Percentiles rank a stretch among this genome's conserved stretches.
Conservation (phyloP, 2,797 vertebrate genomes). For the Chaenodraco wilsoni region DNA sequence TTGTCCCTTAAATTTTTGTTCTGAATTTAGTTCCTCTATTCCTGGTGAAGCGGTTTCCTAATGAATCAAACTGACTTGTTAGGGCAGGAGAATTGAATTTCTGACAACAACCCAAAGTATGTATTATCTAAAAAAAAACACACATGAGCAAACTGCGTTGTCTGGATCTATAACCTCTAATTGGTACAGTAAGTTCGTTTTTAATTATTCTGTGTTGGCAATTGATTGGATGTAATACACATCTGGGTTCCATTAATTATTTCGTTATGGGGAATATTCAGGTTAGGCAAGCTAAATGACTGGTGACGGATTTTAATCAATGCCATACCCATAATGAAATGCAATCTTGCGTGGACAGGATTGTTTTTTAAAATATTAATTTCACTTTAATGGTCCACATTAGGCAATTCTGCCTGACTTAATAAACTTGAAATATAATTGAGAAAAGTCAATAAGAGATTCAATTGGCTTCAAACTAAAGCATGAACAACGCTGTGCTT, state of each 20-base stretch:
- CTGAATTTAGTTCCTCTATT: neutral
- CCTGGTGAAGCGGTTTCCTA: neutral
- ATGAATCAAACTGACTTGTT: constrained; percentile 1
- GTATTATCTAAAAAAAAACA: constrained; percentile 8
- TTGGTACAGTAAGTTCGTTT: constrained; percentile 53
- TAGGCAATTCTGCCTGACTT: constrained; percentile 80
- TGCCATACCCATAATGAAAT: constrained; percentile 77
- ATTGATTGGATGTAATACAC: constrained; percentile 67
- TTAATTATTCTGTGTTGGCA: constrained; percentile 55
- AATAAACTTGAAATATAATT: constrained; percentile 84
- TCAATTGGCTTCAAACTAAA: constrained; percentile 82
- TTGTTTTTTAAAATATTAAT: constrained; percentile 84
- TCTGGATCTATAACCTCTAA: constrained; percentile 37
- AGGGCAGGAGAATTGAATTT: constrained; percentile 10
- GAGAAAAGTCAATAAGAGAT: constrained; percentile 86
- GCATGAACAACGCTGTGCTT: constrained; percentile 65
- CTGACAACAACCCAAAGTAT: neutral
- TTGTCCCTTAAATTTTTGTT: constrained; percentile 5
- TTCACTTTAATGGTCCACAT: constrained; percentile 80
- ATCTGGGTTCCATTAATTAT: constrained; percentile 72
- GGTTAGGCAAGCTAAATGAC: constrained; percentile 74
- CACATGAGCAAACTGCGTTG: constrained; percentile 16
- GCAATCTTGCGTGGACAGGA: constrained; percentile 73
- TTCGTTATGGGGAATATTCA: constrained; percentile 64
- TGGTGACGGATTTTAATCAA: constrained; percentile 82